Evolutionary conservation across 2,888 invertebrate genomes (phyloP).

Genomic region (Abscondita cerata): DNA sequence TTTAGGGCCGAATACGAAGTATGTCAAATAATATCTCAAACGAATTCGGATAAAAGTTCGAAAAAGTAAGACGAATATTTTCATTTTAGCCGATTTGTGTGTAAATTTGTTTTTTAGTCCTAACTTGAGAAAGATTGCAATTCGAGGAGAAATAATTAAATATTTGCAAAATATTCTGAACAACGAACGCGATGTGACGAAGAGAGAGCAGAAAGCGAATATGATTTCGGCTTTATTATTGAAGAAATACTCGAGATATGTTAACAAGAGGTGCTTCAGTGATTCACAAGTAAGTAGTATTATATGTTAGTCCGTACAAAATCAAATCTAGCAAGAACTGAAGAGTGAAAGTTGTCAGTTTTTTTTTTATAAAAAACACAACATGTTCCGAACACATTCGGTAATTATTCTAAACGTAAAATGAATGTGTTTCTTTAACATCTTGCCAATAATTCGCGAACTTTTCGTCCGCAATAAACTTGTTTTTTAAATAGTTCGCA

Average conservation of each 20-base stretch:
- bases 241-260: constrained; percentile 32
- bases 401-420: no score
- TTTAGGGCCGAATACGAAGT: constrained; percentile 50
- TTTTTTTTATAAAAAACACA: no score
- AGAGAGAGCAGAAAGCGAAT: constrained; percentile 29
- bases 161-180: constrained; percentile 19
- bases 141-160: constrained; percentile 20
- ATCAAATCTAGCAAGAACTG: no score
- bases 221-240: constrained; percentile 42
- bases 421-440: no score
- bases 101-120: constrained; percentile 35
- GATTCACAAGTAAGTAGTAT: constrained; percentile 62
- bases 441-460: no score
- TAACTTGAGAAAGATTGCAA: constrained; percentile 30
- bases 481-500: no score
- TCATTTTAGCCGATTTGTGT: constrained; percentile 14
- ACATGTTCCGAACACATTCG: no score
- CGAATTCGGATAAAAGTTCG: neutral
- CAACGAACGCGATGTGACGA: no score
- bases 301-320: no score
- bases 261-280: constrained; percentile 61
- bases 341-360: no score
- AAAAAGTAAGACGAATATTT: constrained; percentile 8
- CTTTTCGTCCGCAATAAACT: no score
- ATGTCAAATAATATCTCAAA: constrained; percentile 30